These are phyloP conservation scores for Actinostola sp. DNA, from an alignment of 92 coral and sea anemone genomes.

Conservation along the genomic window DNA sequence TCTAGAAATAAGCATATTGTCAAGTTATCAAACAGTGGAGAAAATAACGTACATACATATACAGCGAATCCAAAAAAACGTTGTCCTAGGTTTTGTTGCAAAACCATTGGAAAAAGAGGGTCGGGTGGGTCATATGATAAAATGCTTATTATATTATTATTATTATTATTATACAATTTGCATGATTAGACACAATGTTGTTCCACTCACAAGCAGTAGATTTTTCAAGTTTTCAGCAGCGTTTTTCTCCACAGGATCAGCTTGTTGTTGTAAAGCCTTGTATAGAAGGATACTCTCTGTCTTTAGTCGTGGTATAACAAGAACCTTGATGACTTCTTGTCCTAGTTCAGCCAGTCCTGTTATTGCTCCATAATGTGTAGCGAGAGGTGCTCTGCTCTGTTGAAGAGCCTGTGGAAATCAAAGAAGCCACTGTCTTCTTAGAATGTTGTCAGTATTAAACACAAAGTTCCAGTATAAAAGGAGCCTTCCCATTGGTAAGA, in stretches of 20 bases:
- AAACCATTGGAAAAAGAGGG: too few relatives aligned
- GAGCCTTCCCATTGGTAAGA: too few relatives aligned
- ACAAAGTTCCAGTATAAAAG: too few relatives aligned
- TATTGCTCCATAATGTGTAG: conserved; percentile 97
- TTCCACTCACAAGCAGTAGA: conserved; percentile 68
- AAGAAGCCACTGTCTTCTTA: neutral
- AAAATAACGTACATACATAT: too few relatives aligned
- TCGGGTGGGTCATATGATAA: too few relatives aligned
- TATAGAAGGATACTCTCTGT: conserved; percentile 79
- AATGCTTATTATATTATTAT: too few relatives aligned
- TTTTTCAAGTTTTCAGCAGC: conserved; percentile 95
- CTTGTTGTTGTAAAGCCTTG: conserved; percentile 73
- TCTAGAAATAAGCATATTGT: conserved; percentile 46
- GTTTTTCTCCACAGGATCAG: conserved; percentile 83
- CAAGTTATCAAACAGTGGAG: too few relatives aligned
- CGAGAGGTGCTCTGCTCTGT: conserved; percentile 85
- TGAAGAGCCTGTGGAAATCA: conserved; percentile 79
- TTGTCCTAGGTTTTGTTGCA: too few relatives aligned
- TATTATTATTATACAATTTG: neutral
- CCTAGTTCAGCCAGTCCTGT: conserved; percentile 97
- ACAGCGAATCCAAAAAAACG: too few relatives aligned
- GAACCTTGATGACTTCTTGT: conserved; percentile 92
- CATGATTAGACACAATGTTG: too few relatives aligned
- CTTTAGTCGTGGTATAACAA: conserved; percentile 84
- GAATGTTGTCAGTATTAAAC: neutral